Percentiles rank a stretch among this genome's conserved stretches.
These are phyloP conservation scores for Tanypteryx hageni DNA, from an alignment of 2,888 invertebrate genomes.

Conservation along the genomic window DNA sequence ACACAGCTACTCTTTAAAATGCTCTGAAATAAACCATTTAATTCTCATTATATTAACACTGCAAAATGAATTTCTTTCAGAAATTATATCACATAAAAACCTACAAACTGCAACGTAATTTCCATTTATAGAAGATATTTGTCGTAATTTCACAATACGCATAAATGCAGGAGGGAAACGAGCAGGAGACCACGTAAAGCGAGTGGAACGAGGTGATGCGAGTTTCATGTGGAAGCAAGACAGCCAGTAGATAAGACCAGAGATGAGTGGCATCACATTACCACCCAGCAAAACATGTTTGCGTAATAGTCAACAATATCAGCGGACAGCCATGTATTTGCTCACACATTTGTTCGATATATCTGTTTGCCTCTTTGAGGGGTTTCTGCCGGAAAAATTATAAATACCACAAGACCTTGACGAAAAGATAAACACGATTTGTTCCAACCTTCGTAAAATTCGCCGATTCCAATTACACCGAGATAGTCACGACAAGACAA, in stretches of 20 bases:
- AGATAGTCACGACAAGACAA: neutral
- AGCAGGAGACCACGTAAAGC: too few relatives aligned
- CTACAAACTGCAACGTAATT: too few relatives aligned
- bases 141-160: too few relatives aligned
- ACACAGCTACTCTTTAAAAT: too few relatives aligned
- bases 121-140: too few relatives aligned
- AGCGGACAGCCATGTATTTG: neutral
- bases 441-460: neutral
- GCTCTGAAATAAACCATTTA: too few relatives aligned
- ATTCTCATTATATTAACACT: too few relatives aligned
- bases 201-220: too few relatives aligned
- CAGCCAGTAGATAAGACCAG: neutral
- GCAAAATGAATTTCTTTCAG: too few relatives aligned
- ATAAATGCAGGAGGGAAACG: too few relatives aligned
- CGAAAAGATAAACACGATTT: neutral
- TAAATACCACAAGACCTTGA: neutral
- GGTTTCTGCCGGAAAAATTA: neutral
- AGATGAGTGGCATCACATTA: neutral
- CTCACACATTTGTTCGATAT: neutral
- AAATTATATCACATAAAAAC: too few relatives aligned
- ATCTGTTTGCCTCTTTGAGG: neutral
- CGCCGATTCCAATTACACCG: neutral
- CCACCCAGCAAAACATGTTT: neutral
- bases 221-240: too few relatives aligned
- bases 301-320: neutral